Evolutionary conservation across 2,113 vertebrate species (phyloP), one percentile per base, ranked within the genome.

Genomic region (Paratilapia polleni): DNA sequence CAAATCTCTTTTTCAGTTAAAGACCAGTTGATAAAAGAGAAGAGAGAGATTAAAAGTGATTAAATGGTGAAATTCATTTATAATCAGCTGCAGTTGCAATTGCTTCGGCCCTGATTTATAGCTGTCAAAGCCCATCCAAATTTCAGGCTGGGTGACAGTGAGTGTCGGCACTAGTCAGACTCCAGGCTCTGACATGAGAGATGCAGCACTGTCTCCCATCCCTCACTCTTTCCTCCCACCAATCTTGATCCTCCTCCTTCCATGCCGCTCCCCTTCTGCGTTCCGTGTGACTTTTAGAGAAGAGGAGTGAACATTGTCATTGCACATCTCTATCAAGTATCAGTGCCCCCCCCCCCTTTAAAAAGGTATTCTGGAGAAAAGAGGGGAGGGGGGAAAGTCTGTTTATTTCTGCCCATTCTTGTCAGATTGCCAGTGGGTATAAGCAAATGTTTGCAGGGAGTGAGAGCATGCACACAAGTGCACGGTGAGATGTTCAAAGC

Each of bases 1-100:
- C 93, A 90, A 96, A 96, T 93, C 95, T 96, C 89, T 95, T 94
- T n/a, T 97, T 97, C 85, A 96, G 91, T 83, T 97, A 95, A 62
- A 95, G 95, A 88, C 36, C 7, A 3, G 96, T 95, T 81, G 96
- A 96, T 47, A 92, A 92, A 88, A 96, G 22, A 93, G 95, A 91
- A 78, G 81, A 2, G 49, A 7, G 74, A 91, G 82, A 89, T 80
- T 85, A 90, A 81, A 91, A 66, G 70, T 87, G 89, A 93, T 93
- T 94, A 90, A 88, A 81, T 24, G 78, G 70, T 26, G 54, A 73
- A 83, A 91, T 90, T 88, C 66, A 87, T 92, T 90, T 85, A 54
- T 26, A 66, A 80, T 68, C 22, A 9, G 78, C 61, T 75, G 80
- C 79, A 84, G 82, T 81, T 62, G 68, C 20, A 9, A 26, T 34